Evolutionary conservation across 2,113 vertebrate genomes (phyloP).

Genomic region (Blennius ocellaris): DNA sequence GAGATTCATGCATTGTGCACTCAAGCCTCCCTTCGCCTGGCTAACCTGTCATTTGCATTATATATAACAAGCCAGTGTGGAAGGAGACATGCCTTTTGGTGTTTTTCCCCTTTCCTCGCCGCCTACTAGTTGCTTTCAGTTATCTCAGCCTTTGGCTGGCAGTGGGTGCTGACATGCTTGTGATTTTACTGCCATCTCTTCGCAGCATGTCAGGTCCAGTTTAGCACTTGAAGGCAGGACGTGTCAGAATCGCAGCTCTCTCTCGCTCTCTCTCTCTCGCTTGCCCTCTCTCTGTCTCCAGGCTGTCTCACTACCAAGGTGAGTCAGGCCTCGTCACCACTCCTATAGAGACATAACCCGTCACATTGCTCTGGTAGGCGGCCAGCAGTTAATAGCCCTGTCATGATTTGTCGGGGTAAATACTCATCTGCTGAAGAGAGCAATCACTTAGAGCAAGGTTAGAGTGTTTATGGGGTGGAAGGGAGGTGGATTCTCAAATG

Average conservation of each 20-base stretch:
- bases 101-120: constrained; percentile 36
- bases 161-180: constrained; percentile 37
- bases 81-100: constrained; percentile 48
- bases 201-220: constrained; percentile 67
- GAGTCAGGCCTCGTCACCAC: constrained; percentile 71
- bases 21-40: constrained; percentile 13
- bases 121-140: constrained; percentile 49
- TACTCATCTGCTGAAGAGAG: constrained; percentile 56
- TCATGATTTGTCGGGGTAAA: constrained; percentile 70
- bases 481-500: constrained; percentile 43
- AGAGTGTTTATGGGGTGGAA: constrained; percentile 56
- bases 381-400: constrained; percentile 69
- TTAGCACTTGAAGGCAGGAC: constrained; percentile 72
- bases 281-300: constrained; percentile 54
- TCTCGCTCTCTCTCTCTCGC: constrained; percentile 46
- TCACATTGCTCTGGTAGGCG: constrained; percentile 47
- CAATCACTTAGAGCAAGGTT: constrained; percentile 71
- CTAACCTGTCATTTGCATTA: constrained; percentile 71
- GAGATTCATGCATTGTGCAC: constrained; percentile 10
- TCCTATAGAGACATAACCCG: constrained; percentile 60
- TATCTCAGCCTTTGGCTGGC: constrained; percentile 59
- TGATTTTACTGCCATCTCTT: constrained; percentile 45
- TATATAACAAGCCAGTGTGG: constrained; percentile 49
- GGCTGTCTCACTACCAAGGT: constrained; percentile 67
- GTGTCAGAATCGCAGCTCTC: constrained; percentile 68